Evolutionary conservation across 2,888 invertebrate species (phyloP), one percentile per base, ranked within the genome.

Genomic region (Caenorhabditis sp.): DNA sequence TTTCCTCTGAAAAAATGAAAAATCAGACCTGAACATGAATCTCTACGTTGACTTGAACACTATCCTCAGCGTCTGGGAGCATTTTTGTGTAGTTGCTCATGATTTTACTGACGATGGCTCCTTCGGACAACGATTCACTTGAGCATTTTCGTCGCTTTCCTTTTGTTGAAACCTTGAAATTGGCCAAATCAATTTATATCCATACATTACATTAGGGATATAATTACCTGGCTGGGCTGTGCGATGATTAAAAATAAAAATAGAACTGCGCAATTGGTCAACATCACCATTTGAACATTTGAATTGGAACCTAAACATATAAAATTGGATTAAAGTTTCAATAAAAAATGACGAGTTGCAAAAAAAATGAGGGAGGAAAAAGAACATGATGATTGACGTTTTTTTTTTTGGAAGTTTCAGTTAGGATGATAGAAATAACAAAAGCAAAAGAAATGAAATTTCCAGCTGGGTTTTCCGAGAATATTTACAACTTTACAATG

Each of bases 81-180:
- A 83, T 83, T 71, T 86, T 87, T 38, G 85, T 87, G 77, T 87
- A 87, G 71, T 87, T 87, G 53, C 63, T 63, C 78, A 86, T 79
- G 49, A 87, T 73, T 36, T 77, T 72, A 57, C 76, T 77, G 59
- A 87, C 81, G 54, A 87, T 86, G 56, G 79, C 78, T 14, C 85
- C 85, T 65, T 87, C 87, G 23, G 77, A 73, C 80, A 83, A 75
- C 36, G 83, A 70, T n/a, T 80, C 84, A 64, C 76, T 81, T 17
- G 84, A 82, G 75, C 87, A 87, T 78, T 84, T 82, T 57, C 83
- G 77, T 49, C 87, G 76, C 64, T 83, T 82, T n/a, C 72, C 78
- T 63, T 73, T 73, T 25, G 73, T 76, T 81, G 80, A 2, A n/a
- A 58, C 17, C 21, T n/a, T n/a, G n/a, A n/a, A n/a, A n/a, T n/a